These are phyloP conservation scores for Centropus unirufus DNA, from an alignment of 2,113 vertebrate species.

Conservation along the genomic window DNA sequence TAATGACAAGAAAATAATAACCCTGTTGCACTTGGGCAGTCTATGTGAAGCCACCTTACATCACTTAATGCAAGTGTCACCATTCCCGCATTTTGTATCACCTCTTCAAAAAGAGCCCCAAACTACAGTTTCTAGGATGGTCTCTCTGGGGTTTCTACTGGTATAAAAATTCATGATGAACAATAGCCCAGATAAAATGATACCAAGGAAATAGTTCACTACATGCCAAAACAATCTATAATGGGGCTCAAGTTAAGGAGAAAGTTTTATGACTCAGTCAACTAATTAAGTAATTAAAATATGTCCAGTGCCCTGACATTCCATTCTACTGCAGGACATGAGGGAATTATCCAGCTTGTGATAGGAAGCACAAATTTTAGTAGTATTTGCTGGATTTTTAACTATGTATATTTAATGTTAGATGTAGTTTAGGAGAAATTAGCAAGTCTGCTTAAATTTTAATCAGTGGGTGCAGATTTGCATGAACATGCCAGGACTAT, in stretches of 20 bases:
- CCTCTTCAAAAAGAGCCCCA: neutral
- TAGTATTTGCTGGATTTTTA: neutral
- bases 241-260: neutral
- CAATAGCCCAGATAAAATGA: neutral
- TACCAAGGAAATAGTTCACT: neutral
- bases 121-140: neutral
- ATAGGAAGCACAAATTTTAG: neutral
- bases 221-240: neutral
- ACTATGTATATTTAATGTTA: neutral
- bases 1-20: neutral
- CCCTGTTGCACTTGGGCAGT: neutral
- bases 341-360: neutral
- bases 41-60: neutral
- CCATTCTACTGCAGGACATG: rapidly evolving
- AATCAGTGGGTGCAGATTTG: neutral
- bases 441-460: neutral
- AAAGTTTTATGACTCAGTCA: neutral
- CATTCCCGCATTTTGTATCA: neutral
- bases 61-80: neutral
- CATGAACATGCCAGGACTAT: neutral
- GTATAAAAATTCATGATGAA: neutral
- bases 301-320: neutral
- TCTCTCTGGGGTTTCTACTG: neutral
- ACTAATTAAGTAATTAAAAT: neutral
- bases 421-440: neutral